Evolutionary conservation across 2,797 vertebrate species (phyloP), one percentile per base, ranked within the genome.

Genomic region (Pseudotriccus pelzelni): DNA sequence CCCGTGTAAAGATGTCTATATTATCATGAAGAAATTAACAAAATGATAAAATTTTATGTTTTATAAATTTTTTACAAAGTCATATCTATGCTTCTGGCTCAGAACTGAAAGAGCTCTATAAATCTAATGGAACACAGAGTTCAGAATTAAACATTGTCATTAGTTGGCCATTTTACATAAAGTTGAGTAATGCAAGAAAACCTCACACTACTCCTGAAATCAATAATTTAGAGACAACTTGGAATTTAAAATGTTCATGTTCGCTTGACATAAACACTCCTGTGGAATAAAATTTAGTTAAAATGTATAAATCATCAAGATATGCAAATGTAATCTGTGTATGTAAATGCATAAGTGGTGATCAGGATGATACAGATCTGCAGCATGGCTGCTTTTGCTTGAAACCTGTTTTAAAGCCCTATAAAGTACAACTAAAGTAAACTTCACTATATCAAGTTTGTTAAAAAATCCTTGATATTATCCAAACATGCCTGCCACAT

Each of bases 51-150:
- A 96, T 89, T 63, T 95, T 96, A 96, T 84, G 73, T 76, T 96
- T 68, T 28, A 97, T 96, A 73, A 96, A 95, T 96, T 92, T 96
- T 96, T 97, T 91, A 97, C 69, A 66, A 91, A 94, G 76, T 90
- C 91, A 69, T 90, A 67, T 92, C 92, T 94, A 32, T 87, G n/a
- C 74, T 95, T 92, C 95, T 86, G 52, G n/a, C 63, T 96, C 76
- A 82, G 75, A 95, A 79, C 37, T 63, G 73, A 85, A 77, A 56
- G 55, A 89, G 30, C 37, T 72, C 83, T 81, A 94, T 93, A 96
- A 96, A 94, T 93, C 87, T 92, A 81, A 78, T 76, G 24, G 88
- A 95, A 90, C 68, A 90, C 30, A 53, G 70, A 87, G 76, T 82
- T 92, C 84, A 1, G 79, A 93, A 95, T 96, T 89, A 89, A 95